A percentile compares a stretch with the other conserved stretches of the same genome.
These are phyloP conservation scores for Trialeurodes vaporariorum DNA, from an alignment of 1,140 invertebrate species.

Conservation along the genomic window DNA sequence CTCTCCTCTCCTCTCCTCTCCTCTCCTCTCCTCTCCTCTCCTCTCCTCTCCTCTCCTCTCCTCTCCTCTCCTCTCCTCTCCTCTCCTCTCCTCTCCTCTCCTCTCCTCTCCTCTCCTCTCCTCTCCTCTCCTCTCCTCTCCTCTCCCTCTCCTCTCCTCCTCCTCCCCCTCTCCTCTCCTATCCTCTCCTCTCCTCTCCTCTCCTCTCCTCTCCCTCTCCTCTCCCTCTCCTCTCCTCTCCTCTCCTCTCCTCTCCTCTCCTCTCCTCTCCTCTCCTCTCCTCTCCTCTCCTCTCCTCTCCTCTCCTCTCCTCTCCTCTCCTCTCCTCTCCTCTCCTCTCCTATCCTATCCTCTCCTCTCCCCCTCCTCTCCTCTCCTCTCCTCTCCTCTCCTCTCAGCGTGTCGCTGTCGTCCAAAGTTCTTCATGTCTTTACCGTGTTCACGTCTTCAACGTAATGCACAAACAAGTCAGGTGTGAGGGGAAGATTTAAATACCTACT, in stretches of 20 bases:
- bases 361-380: neutral
- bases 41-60: too few relatives aligned
- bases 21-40: too few relatives aligned
- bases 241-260: neutral
- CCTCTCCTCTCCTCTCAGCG: neutral
- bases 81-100: neutral
- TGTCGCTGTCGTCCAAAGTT: too few relatives aligned
- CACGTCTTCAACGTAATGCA: too few relatives aligned
- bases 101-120: neutral
- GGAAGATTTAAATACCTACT: too few relatives aligned
- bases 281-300: neutral
- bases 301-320: neutral
- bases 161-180: neutral
- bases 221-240: neutral
- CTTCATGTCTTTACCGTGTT: too few relatives aligned
- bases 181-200: neutral
- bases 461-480: too few relatives aligned
- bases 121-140: neutral
- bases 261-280: neutral
- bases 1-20: too few relatives aligned
- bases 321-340: neutral
- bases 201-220: neutral
- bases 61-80: neutral
- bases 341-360: neutral
- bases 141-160: neutral